Percentiles rank a stretch among this genome's conserved stretches.
phyloP scores from a whole-genome alignment of 2,888 invertebrate genomes.

The Papilio demoleus region DNA sequence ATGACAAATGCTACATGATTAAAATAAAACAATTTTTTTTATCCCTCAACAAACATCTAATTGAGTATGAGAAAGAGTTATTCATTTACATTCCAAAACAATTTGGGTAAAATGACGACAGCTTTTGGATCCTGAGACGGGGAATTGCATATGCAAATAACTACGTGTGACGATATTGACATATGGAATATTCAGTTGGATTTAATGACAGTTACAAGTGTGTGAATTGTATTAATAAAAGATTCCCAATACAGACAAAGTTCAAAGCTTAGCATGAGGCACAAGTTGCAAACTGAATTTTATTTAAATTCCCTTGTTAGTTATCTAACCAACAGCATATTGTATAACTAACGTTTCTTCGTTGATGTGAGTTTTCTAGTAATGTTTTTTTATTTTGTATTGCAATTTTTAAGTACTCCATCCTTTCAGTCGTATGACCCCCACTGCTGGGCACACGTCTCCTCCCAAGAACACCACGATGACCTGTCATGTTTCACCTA shows the following conservation, averaged over 20 bases:
- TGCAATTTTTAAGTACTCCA: no score
- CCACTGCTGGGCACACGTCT: no score
- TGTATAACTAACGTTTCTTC: no score
- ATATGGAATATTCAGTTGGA: slow-evolving; percentile 48
- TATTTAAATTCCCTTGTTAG: background rate
- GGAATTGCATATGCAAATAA: slow-evolving; percentile 46
- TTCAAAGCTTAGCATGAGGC: background rate
- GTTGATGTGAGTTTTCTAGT: no score
- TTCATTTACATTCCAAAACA: slow-evolving; percentile 51
- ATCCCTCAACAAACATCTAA: slow-evolving; percentile 63
- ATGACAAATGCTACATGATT: slow-evolving; percentile 69
- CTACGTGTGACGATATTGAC: slow-evolving; percentile 46
- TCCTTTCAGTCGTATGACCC: no score
- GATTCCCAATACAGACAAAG: slow-evolving; percentile 59
- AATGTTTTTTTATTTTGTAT: no score
- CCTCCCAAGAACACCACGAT: no score
- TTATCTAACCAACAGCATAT: no score
- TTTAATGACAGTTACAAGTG: slow-evolving; percentile 56
- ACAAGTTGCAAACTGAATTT: background rate
- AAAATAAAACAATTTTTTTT: slow-evolving; percentile 63
- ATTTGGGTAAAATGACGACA: slow-evolving; percentile 46
- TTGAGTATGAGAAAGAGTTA: slow-evolving; percentile 69
- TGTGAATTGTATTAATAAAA: slow-evolving; percentile 61
- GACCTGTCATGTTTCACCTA: no score
- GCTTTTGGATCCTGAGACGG: slow-evolving; percentile 46